Evolutionary conservation across 2,113 vertebrate genomes (phyloP), one percentile per base, ranked within the genome.

Genomic region (Aptenodytes patagonicus): DNA sequence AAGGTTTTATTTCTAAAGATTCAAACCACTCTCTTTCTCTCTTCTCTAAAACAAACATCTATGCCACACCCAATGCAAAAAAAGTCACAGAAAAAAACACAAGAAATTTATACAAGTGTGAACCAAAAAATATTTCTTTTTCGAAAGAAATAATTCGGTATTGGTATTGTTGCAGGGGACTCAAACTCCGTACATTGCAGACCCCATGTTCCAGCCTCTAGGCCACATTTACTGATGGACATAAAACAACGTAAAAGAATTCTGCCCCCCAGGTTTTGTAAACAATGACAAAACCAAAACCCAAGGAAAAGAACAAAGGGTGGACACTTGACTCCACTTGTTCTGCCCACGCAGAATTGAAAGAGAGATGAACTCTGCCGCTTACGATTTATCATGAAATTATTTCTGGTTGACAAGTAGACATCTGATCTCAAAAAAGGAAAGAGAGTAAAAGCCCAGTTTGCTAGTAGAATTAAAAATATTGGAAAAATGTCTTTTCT

Each of bases 181-280:
- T 66, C 12, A 83, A 51, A 60, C 9, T 62, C 21, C 1, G 1
- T 25, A 10, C 14, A 4, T 7, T 57, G 54, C 7, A 77, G 62
- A 52, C 2, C 21, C 29, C 13, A 3, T 14, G 7, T 57, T 73
- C 36, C 44, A 95, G 32, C 42, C 38, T 75, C n/a, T 77, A 61
- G 24, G 20, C 36, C 12, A 36, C 3, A 1, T 28, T 66, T 62
- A 55, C 20, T 10, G 34, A 40, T 9, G 11, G 40, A 58, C 21
- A 66, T 32, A 51, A 91, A 87, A 13, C 9, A 25, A 40, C 0
- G 2, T 5, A 55, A 64, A 55, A 78, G 5, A 70, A 68, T 82
- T 62, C 32, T 0, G 0, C 1, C 3, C 7, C 6, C 11, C n/a
- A n/a, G 16, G 25, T 77, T 83, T 90, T 57, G 42, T 29, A 69